These are phyloP conservation scores for Probosciger aterrimus DNA, from an alignment of 2,113 vertebrate genomes.

Conservation along the genomic window DNA sequence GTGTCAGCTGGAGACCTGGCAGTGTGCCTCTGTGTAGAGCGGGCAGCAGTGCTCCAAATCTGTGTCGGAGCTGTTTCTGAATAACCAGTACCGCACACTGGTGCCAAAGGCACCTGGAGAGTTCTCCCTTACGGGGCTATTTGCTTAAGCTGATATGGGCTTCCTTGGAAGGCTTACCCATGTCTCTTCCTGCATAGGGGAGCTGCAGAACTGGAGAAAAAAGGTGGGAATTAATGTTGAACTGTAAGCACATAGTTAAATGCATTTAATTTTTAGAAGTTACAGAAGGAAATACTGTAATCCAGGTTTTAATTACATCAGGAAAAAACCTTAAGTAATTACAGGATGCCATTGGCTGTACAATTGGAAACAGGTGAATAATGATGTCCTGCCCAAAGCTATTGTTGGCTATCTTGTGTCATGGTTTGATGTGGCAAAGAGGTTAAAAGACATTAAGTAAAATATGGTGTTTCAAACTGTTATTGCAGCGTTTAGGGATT, in stretches of 20 bases:
- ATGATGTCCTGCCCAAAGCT: neutral
- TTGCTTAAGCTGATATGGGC: neutral
- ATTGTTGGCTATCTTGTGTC: neutral
- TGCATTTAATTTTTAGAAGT: neutral
- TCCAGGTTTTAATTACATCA: neutral
- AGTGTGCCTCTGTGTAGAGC: rapidly evolving
- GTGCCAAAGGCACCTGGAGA: neutral
- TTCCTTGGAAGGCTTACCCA: neutral
- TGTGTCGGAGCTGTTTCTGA: neutral
- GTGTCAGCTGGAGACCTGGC: neutral
- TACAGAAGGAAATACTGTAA: neutral
- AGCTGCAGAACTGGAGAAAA: neutral
- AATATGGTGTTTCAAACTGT: constrained; percentile 1
- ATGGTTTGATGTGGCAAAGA: neutral
- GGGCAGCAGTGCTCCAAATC: neutral
- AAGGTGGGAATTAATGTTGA: neutral
- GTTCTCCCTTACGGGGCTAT: neutral
- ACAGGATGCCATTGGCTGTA: neutral
- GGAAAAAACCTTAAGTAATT: neutral
- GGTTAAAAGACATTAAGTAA: neutral
- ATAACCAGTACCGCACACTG: neutral
- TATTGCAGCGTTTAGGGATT: constrained; percentile 24
- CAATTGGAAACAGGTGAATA: neutral
- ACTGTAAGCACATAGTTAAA: neutral
- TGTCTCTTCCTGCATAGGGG: neutral